Base-by-base conservation (phyloP, 1,140 invertebrate species). In the Drosophila ogumai region DNA sequence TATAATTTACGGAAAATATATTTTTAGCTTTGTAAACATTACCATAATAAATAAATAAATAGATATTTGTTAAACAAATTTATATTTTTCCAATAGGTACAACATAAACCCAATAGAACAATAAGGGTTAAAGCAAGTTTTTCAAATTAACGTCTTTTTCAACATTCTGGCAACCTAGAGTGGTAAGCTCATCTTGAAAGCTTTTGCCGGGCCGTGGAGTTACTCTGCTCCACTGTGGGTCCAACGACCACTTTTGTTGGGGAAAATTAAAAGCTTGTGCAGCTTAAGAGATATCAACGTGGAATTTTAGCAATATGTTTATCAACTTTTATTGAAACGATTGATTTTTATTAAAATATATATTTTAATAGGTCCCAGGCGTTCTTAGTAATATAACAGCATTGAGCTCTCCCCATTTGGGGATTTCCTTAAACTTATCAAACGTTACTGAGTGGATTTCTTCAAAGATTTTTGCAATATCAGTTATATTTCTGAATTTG, bases 131-230 rank as follows among this genome's bases (percentile, higher is more conserved):
- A 19, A 15, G 1, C 25, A 50, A 52, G 44, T 15, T 38, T 19
- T 28, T 40, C 3, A 40, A 54, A 40, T 52, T 12, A 22, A 50
- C 17, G 19, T 13, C 44, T 55, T 67, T 32, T 65, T 25, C 0
- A 7, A 3, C 38, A 7, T 25, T 79, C 67, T 67, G 77, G 75
- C 68, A 80, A 47, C 63, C 59, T 59, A 6, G 1, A 0, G 17
- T 3, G 6, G 6, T 60, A 71, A 72, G 67, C 67, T 57, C 10
- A 49, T 59, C 54, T 76, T 49, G 28, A 28, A 65, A 76, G 56
- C 22, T 72, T 34, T 60, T 7, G 3, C 43, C 55, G 19, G 54
- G 44, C 15, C 32, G 49, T 17, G n/a, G 7, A 22, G 32, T 36
- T 22, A 36, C 50, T 13, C 19, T 15, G 32, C 7, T 9, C 8